Conservation (phyloP, 2,113 vertebrate species). For the Pao palembangensis region DNA sequence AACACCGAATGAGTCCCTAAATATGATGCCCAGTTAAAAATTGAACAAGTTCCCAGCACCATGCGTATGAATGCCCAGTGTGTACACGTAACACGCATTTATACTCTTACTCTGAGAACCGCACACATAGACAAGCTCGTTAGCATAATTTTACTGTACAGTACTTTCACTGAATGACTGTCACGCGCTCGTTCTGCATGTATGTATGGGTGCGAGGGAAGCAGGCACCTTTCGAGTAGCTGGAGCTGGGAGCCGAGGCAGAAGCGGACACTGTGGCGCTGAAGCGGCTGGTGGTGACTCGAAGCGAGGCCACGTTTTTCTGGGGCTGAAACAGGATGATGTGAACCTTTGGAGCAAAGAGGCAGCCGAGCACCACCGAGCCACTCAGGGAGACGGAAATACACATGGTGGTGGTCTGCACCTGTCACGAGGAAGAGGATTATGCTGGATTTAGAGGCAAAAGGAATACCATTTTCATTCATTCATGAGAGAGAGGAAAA, state of each 20-base stretch:
- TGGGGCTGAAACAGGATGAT: constrained; percentile 98
- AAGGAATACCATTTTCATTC: too few species aligned
- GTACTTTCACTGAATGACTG: too few species aligned
- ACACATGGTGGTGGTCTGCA: constrained; percentile 98
- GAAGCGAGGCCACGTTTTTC: constrained; percentile 90
- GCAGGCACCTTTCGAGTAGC: constrained; percentile 79
- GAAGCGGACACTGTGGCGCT: constrained; percentile 70
- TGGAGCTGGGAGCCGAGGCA: constrained; percentile 73
- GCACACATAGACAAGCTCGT: too few species aligned
- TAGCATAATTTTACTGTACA: too few species aligned
- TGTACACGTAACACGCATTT: too few species aligned
- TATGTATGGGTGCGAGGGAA: too few species aligned
- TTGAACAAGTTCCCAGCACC: not conserved
- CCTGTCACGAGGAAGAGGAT: constrained; percentile 70
- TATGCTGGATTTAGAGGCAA: not conserved
- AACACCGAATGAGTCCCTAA: not conserved
- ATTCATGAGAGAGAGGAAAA: too few species aligned
- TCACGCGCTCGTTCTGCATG: too few species aligned
- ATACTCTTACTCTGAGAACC: too few species aligned
- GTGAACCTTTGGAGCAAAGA: constrained; percentile 94
- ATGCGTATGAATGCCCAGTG: too few species aligned
- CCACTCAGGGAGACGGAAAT: constrained; percentile 97
- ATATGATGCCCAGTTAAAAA: not conserved
- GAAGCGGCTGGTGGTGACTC: constrained; percentile 84
- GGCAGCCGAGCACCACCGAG: constrained; percentile 93